A percentile compares a stretch with the other conserved stretches of the same genome.
Evolutionary conservation across 2,888 invertebrate species (phyloP).

Genomic region (Trissolcus brochymenae): DNA sequence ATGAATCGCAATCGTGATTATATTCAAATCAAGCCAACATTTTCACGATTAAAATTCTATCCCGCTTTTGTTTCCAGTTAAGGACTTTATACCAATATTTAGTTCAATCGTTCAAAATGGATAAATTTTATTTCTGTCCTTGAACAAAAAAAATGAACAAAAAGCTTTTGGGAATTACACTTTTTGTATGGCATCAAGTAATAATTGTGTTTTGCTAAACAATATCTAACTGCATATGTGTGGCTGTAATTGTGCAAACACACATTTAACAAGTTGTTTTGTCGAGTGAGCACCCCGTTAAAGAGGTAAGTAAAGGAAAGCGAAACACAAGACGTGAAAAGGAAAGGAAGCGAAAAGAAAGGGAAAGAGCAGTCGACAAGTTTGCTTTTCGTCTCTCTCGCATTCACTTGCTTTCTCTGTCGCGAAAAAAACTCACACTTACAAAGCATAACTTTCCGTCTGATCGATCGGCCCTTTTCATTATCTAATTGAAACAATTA

Average conservation of each 20-base stretch:
- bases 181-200: conserved; percentile 4
- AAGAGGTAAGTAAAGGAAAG: conserved; percentile 46
- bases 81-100: no score
- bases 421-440: not conserved
- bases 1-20: conserved; percentile 1
- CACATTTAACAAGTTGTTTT: conserved; percentile 42
- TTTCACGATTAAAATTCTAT: no score
- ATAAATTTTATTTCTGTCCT: no score
- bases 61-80: no score
- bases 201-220: conserved; percentile 24
- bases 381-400: conserved; percentile 13
- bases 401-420: not conserved
- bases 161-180: no score
- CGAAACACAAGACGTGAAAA: conserved; percentile 41
- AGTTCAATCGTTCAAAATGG: no score
- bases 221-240: conserved; percentile 14
- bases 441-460: no score
- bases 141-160: no score
- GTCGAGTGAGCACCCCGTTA: conserved; percentile 32
- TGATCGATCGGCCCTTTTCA: no score
- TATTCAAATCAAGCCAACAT: not conserved
- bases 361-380: conserved; percentile 26
- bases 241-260: conserved; percentile 34
- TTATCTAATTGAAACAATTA: no score
- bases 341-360: conserved; percentile 33